Conservation (phyloP, 2,888 invertebrate species). For the Phengaris alcon region DNA sequence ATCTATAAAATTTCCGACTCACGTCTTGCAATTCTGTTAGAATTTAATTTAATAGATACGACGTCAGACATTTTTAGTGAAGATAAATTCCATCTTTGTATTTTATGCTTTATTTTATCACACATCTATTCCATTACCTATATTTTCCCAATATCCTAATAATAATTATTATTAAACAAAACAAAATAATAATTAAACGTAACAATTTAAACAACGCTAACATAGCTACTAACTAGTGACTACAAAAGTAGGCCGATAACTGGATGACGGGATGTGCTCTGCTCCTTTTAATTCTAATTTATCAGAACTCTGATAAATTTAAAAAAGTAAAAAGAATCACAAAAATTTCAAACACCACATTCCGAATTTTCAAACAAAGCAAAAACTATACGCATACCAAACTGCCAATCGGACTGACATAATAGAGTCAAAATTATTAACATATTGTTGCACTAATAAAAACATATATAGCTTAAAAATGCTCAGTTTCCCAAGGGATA, state of each 20-base stretch:
- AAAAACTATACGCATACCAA: no score
- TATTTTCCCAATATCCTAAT: not conserved
- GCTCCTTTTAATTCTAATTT: no score
- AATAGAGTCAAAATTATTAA: no score
- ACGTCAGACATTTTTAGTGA: slow-evolving; percentile 15
- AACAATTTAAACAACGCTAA: not conserved
- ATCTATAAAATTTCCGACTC: slow-evolving; percentile 7
- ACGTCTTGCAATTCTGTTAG: slow-evolving; percentile 25
- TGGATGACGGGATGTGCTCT: not conserved
- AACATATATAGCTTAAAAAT: no score
- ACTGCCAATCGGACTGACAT: no score
- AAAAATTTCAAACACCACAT: no score
- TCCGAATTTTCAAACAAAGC: no score
- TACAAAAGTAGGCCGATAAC: not conserved
- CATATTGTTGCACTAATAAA: no score
- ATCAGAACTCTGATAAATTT: no score
- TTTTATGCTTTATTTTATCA: slow-evolving; percentile 14
- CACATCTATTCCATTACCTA: not conserved
- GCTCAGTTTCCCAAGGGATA: no score
- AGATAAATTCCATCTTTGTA: slow-evolving; percentile 8
- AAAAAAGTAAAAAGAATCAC: no score
- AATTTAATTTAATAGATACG: slow-evolving; percentile 6
- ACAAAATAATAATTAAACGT: not conserved
- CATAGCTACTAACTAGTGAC: not conserved
- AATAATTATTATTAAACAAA: not conserved